Conservation (phyloP, 30 jellyfish, hydroid and myxozoan genomes). For the Catostylus mosaicus region DNA sequence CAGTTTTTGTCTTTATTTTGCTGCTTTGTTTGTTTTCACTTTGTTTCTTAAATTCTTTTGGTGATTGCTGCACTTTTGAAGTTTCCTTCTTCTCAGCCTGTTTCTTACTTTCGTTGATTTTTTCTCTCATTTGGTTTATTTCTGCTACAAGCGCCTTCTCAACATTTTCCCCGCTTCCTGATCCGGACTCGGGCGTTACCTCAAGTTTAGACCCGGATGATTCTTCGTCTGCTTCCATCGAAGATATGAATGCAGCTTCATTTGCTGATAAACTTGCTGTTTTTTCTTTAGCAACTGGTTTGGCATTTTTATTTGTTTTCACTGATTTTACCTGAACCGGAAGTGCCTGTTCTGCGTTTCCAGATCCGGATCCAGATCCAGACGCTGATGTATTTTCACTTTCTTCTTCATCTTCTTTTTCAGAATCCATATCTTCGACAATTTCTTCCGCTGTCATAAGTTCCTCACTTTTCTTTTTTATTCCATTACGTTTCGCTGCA, state of each 20-base stretch:
- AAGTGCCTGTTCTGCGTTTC: conserved; percentile 12
- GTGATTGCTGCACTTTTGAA: background rate
- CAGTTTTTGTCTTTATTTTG: background rate
- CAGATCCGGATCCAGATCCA: conserved; percentile 87
- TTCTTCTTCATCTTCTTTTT: conserved; percentile 62
- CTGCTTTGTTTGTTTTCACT: background rate
- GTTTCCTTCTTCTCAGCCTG: background rate
- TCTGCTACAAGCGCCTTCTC: conserved; percentile 55
- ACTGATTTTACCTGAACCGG: conserved; percentile 2
- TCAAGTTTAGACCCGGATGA: conserved; percentile 60
- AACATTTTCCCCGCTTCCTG: conserved; percentile 64
- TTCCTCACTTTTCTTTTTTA: conserved; percentile 48
- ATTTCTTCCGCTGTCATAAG: conserved; percentile 74
- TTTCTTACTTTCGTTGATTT: background rate
- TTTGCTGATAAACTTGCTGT: conserved; percentile 62
- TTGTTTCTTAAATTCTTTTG: too few species aligned
- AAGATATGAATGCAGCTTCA: conserved; percentile 78
- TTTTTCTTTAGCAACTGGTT: conserved; percentile 15
- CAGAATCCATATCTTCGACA: conserved; percentile 75
- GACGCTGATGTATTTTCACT: conserved; percentile 41
- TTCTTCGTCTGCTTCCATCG: conserved; percentile 58
- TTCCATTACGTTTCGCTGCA: conserved; percentile 47
- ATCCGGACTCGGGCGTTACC: conserved; percentile 72
- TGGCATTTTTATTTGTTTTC: conserved; percentile 1
- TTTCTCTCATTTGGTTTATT: conserved; percentile 24